Evolutionary conservation across 2,797 vertebrate species (phyloP).

Genomic region (Sciurus carolinensis): DNA sequence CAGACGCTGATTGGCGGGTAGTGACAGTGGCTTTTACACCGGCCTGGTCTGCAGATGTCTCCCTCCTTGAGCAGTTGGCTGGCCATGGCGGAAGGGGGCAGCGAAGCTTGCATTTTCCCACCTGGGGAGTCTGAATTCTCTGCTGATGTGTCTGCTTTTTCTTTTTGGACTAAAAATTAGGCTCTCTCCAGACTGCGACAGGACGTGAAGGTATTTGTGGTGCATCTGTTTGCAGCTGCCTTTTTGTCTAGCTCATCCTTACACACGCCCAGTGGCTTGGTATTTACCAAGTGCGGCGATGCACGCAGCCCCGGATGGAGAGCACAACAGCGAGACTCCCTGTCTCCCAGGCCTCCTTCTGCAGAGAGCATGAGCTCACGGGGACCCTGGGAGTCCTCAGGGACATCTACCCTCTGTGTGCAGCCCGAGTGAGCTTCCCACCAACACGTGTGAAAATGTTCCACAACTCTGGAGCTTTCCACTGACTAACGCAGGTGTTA

Average conservation of each 20-base stretch:
- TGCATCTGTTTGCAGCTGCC: not conserved
- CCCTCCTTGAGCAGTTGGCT: not conserved
- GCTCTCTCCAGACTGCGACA: not conserved
- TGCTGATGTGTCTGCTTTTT: not conserved
- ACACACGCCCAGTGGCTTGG: accelerated
- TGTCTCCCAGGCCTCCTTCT: not conserved
- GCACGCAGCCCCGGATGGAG: not conserved
- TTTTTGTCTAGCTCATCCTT: not conserved
- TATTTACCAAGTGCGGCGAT: conserved; percentile 10
- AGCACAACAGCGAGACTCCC: accelerated
- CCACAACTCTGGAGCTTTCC: conserved; percentile 29
- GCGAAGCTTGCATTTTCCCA: not conserved
- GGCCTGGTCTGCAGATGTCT: not conserved
- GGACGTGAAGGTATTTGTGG: not conserved
- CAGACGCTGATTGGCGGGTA: accelerated
- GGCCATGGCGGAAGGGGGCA: accelerated
- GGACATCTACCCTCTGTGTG: not conserved
- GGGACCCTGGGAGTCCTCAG: not conserved
- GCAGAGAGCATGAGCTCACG: not conserved
- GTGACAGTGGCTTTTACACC: accelerated
- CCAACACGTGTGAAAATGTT: conserved; percentile 1
- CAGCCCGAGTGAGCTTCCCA: not conserved
- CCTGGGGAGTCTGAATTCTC: not conserved
- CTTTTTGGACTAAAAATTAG: not conserved
- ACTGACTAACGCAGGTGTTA: conserved; percentile 2